Evolutionary conservation across 2,888 invertebrate genomes (phyloP).

Genomic region (Phaedon cochleariae): DNA sequence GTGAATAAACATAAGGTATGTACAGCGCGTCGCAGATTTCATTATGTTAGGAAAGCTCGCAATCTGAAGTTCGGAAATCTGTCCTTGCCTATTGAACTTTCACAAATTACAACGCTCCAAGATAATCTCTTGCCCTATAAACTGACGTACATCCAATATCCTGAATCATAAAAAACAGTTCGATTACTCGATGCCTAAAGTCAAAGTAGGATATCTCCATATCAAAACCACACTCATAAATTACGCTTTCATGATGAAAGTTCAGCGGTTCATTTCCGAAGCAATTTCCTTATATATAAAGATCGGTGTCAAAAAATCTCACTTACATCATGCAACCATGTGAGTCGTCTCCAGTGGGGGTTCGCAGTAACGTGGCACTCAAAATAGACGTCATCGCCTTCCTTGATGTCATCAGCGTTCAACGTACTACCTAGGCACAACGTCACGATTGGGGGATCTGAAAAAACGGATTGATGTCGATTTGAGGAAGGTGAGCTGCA

Average conservation of each 20-base stretch:
- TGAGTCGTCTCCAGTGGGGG: slow-evolving; percentile 83
- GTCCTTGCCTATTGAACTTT: no score
- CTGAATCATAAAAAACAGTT: neutral
- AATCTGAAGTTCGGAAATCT: no score
- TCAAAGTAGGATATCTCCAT: neutral
- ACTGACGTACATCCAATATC: neutral
- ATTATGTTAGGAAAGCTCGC: no score
- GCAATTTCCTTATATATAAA: slow-evolving; percentile 24
- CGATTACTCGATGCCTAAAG: neutral
- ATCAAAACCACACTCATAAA: neutral
- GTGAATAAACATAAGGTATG: no score
- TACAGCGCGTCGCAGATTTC: no score
- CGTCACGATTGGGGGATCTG: slow-evolving; percentile 88
- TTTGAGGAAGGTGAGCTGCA: no score
- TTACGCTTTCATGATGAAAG: neutral
- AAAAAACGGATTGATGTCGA: no score
- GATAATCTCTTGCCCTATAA: neutral
- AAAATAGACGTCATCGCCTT: slow-evolving; percentile 92
- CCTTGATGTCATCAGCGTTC: slow-evolving; percentile 88
- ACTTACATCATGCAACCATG: slow-evolving; percentile 90
- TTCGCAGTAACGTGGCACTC: slow-evolving; percentile 92
- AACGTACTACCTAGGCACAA: slow-evolving; percentile 84
- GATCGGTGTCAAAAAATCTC: slow-evolving; percentile 5
- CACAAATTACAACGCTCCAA: no score
- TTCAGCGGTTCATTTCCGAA: slow-evolving; percentile 20